phyloP scores from a whole-genome alignment of 2,113 vertebrate species.

The Anguilla japonica region DNA sequence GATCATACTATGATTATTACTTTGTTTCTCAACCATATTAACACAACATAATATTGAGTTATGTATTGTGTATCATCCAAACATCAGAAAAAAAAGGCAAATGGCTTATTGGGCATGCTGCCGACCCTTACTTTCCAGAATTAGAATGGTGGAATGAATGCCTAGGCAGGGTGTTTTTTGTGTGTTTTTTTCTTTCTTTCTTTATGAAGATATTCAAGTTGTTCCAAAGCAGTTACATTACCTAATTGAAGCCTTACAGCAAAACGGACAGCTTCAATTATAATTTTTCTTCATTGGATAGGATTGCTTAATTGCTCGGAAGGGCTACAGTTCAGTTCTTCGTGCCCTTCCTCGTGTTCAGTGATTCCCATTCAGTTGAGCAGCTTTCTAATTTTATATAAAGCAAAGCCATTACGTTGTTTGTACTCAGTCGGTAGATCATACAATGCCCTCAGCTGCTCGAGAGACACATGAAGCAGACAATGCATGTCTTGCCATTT shows the following conservation, averaged over 20 bases:
- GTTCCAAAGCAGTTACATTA: not conserved
- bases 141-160: slow-evolving; percentile 31
- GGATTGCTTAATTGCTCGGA: slow-evolving; percentile 42
- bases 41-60: too few species aligned
- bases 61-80: too few species aligned
- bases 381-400: slow-evolving; percentile 34
- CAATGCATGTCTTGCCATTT: slow-evolving; percentile 22
- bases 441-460: slow-evolving; percentile 30
- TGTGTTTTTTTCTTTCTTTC: not conserved
- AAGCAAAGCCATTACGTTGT: slow-evolving; percentile 9
- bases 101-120: too few species aligned
- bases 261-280: slow-evolving; percentile 3
- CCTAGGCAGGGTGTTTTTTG: slow-evolving; percentile 1
- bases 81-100: too few species aligned
- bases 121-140: too few species aligned
- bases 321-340: slow-evolving; percentile 24
- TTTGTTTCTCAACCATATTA: too few species aligned
- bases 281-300: slow-evolving; percentile 21
- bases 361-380: slow-evolving; percentile 26
- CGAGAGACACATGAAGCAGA: slow-evolving; percentile 31
- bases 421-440: slow-evolving; percentile 51
- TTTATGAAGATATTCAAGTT: not conserved
- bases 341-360: slow-evolving; percentile 10
- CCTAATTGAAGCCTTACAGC: not conserved
- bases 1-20: too few species aligned